Percentiles rank a stretch among this genome's conserved stretches.
These are phyloP conservation scores for Aurelia aurita complex sp. Pacific DNA, from an alignment of 30 jellyfish, hydroid and myxozoan genomes.

Conservation along the genomic window DNA sequence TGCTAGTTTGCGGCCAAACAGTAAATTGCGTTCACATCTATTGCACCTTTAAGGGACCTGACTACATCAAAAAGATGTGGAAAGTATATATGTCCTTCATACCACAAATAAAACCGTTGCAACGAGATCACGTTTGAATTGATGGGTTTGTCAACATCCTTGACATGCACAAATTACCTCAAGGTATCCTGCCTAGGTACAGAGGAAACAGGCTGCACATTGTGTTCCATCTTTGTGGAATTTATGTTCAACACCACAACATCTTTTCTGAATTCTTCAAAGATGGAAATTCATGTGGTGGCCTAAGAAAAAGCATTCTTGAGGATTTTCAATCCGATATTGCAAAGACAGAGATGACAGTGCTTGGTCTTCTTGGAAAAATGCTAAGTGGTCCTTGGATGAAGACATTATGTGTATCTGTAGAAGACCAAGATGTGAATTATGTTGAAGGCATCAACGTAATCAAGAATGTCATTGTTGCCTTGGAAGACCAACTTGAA, in stretches of 20 bases:
- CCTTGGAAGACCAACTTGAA: conserved; percentile 16
- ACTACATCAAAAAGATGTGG: no score
- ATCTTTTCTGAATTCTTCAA: background rate
- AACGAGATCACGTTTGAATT: background rate
- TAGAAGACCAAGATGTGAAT: background rate
- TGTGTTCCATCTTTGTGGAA: conserved; percentile 16
- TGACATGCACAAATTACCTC: conserved; percentile 13
- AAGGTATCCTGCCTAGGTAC: conserved; percentile 4
- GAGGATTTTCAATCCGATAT: background rate
- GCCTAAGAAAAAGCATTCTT: background rate
- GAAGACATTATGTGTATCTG: conserved; percentile 1
- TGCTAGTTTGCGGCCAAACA: no score
- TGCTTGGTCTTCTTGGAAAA: conserved; percentile 1
- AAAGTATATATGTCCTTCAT: no score
- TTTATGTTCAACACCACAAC: conserved; percentile 2
- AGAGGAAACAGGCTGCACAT: conserved; percentile 34
- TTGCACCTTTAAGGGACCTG: no score
- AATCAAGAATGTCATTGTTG: conserved; percentile 18
- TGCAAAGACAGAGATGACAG: conserved; percentile 2
- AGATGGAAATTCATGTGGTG: conserved; percentile 2
- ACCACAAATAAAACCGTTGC: no score
- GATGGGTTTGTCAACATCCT: background rate
- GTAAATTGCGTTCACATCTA: no score
- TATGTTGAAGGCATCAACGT: background rate
- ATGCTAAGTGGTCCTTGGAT: conserved; percentile 18